Evolutionary conservation across 2,888 invertebrate species (phyloP).

Genomic region (Melieria omissa): DNA sequence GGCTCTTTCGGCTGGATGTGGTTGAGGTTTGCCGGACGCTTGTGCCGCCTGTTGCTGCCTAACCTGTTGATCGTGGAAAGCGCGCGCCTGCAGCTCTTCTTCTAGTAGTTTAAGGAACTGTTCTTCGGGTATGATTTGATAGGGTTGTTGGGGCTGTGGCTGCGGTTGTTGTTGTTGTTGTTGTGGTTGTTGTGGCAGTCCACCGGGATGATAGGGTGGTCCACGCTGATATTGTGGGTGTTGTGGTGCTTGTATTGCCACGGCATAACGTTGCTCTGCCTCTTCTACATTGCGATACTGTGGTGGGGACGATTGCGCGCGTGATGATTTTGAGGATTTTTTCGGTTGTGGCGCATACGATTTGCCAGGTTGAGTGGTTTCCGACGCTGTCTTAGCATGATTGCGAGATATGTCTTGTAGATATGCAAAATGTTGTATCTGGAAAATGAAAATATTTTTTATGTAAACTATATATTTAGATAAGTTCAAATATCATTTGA

Average conservation of each 20-base stretch:
- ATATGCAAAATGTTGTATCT: constrained; percentile 64
- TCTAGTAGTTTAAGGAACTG: constrained; percentile 62
- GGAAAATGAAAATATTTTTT: constrained; percentile 20
- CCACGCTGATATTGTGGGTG: constrained; percentile 43
- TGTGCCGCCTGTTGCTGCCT: constrained; percentile 49
- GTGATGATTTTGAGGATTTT: constrained; percentile 14
- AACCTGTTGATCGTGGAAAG: constrained; percentile 57
- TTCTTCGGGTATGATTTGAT: constrained; percentile 63
- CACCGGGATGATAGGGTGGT: constrained; percentile 40
- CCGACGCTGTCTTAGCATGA: constrained; percentile 44
- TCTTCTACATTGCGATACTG: constrained; percentile 51
- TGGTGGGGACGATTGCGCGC: constrained; percentile 21
- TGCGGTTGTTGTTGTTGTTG: constrained; percentile 45
- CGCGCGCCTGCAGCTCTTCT: constrained; percentile 61
- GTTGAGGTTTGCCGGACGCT: constrained; percentile 44
- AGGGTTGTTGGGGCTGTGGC: constrained; percentile 49
- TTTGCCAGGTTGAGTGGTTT: constrained; percentile 38
- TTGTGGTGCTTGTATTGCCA: constrained; percentile 54
- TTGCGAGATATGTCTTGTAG: constrained; percentile 62
- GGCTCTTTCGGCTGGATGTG: constrained; percentile 49
- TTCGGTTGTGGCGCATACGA: constrained; percentile 30
- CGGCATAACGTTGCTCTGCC: constrained; percentile 59
- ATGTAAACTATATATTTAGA: neutral
- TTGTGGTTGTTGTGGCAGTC: constrained; percentile 41
- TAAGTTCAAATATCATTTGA: too few species aligned